Base-by-base conservation (phyloP, 2,888 invertebrate species). In the Cyclophora albipunctata region DNA sequence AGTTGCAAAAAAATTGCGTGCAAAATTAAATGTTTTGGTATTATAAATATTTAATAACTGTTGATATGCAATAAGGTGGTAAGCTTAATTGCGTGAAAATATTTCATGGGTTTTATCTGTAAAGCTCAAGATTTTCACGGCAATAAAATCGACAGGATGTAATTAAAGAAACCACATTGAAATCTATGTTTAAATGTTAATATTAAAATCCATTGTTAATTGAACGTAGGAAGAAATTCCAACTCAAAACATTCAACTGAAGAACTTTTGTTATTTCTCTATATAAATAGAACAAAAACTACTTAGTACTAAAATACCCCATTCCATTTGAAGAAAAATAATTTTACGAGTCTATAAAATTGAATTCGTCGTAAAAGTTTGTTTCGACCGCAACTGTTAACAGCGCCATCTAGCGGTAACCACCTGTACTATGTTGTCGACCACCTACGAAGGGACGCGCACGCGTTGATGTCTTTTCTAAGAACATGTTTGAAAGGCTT, bases 361-460 rank as follows among this genome's bases (percentile, higher is more conserved):
- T 37, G 37, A 5, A 37, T 37, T 37, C 37, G 2, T 37, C 5
- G 5, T 37, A 37, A 37, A 52, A 45, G 7, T 40, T 48, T 48
- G 45, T 48, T 54, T 47, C 20, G 37, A 50, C 55, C 52, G 34
- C 52, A 49, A 48, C 20, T 37, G 40, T 48, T 59, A 58, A 58
- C 59, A 81, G 54, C 75, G 81, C 84, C 84, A 84, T 71, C 86
- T 86, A 70, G 56, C 57, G 64, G 67, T 75, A 74, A 64, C 67
- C 68, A 74, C 47, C 49, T 7, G 71, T 68, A 85, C 75, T 64
- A 53, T 64, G 65, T 55, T 46, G 50, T 45, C 34, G 73, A 66
- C 79, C 80, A 76, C 78, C 70, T 75, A 70, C 63, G 60, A 51
- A 42, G 53, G 4, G 50, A 20, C 45, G 48, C 48, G 54, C 52